A percentile compares a stretch with the other conserved stretches of the same genome.
phyloP scores from a whole-genome alignment of 1,140 invertebrate species.

The Drosophila insularis region DNA sequence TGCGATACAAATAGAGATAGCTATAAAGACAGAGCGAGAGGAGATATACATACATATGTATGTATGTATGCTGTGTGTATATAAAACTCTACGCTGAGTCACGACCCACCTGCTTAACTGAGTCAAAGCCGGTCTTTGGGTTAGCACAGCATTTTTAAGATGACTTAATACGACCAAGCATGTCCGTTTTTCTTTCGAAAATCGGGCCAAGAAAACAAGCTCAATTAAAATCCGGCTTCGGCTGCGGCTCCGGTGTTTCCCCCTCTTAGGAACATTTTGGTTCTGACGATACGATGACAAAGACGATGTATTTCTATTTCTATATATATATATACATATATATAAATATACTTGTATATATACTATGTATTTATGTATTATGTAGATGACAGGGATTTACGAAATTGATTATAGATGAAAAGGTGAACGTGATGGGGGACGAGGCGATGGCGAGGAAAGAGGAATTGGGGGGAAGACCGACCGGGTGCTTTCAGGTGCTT shows the following conservation, averaged over 20 bases:
- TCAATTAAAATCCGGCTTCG: neutral
- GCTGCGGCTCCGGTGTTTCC: neutral
- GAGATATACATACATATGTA: too few species aligned
- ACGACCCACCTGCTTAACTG: constrained; percentile 59
- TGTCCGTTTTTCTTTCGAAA: constrained; percentile 54
- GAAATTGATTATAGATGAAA: constrained; percentile 38
- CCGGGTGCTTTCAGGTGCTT: constrained; percentile 35
- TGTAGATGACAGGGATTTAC: constrained; percentile 48
- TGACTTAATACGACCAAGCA: constrained; percentile 68
- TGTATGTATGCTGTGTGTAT: too few species aligned
- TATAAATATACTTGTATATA: neutral
- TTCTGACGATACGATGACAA: neutral
- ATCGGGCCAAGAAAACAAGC: constrained; percentile 27
- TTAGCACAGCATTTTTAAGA: constrained; percentile 48
- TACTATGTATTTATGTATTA: constrained; percentile 1
- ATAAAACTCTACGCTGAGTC: constrained; percentile 51
- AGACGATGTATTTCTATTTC: too few species aligned
- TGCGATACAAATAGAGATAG: neutral
- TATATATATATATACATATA: neutral
- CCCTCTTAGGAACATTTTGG: neutral
- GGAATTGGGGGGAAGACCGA: too few species aligned
- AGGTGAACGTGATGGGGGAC: too few species aligned
- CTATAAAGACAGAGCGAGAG: constrained; percentile 17
- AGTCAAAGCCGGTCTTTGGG: constrained; percentile 67
- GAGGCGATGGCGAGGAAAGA: too few species aligned